A percentile compares a stretch with the other conserved stretches of the same genome.
Conservation (phyloP, 1,140 invertebrate genomes). For the Drosophila lowei region DNA sequence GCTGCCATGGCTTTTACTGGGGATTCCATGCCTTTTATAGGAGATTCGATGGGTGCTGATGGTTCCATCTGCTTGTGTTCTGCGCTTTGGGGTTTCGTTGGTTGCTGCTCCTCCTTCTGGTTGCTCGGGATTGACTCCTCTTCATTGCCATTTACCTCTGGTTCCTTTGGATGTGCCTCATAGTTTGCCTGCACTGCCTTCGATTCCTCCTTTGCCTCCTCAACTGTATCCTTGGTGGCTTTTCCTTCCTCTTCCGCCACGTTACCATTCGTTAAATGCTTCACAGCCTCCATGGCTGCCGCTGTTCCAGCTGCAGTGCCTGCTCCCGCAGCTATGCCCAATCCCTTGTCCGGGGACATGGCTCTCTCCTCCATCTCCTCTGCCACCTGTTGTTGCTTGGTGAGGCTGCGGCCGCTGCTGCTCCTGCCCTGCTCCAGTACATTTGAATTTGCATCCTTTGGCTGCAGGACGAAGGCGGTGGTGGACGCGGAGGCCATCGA, state of each 20-base stretch:
- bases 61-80: conserved; percentile 13
- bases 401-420: conserved; percentile 54
- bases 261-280: conserved; percentile 48
- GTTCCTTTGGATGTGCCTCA: neutral
- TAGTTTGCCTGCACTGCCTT: conserved; percentile 29
- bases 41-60: conserved; percentile 13
- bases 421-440: conserved; percentile 20
- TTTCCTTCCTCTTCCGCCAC: neutral
- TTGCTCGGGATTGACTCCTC: neutral
- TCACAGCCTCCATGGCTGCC: conserved; percentile 63
- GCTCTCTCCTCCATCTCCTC: conserved; percentile 41
- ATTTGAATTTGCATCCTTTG: conserved; percentile 52
- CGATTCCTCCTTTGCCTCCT: neutral
- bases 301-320: conserved; percentile 31
- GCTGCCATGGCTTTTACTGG: conserved; percentile 15
- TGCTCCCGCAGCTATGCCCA: conserved; percentile 24
- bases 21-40: conserved; percentile 3
- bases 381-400: conserved; percentile 47
- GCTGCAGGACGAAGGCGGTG: conserved; percentile 61
- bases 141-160: conserved; percentile 30
- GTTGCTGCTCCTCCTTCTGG: neutral
- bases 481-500: conserved; percentile 57
- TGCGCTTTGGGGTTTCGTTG: neutral
- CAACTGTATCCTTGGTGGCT: neutral
- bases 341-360: conserved; percentile 24